Evolutionary conservation across 1,140 invertebrate genomes (phyloP).

Genomic region (Adelges cooleyi): DNA sequence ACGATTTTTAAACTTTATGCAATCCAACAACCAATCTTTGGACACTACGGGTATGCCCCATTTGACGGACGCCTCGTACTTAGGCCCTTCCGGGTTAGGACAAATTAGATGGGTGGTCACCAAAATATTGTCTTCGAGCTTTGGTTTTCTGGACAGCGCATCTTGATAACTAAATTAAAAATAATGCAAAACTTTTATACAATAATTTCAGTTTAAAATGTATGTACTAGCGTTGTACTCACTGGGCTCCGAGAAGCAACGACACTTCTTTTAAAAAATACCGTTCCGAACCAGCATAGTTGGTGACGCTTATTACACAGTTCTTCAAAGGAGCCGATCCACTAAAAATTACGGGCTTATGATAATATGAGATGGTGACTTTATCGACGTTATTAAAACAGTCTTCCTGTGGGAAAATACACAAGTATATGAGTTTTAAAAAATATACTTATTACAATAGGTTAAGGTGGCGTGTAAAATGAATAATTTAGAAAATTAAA

Average conservation of each 20-base stretch:
- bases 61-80: conserved; percentile 70
- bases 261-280: conserved; percentile 56
- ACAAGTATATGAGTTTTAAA: conserved; percentile 29
- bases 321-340: conserved; percentile 47
- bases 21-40: conserved; percentile 63
- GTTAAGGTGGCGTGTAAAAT: no score
- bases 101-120: conserved; percentile 68
- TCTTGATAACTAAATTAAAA: conserved; percentile 40
- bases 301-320: conserved; percentile 65
- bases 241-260: conserved; percentile 57
- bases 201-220: no score
- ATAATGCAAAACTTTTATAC: neutral
- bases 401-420: conserved; percentile 42
- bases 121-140: conserved; percentile 38
- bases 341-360: conserved; percentile 44
- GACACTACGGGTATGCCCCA: conserved; percentile 69
- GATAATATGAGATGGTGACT: conserved; percentile 49
- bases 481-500: no score
- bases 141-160: conserved; percentile 44
- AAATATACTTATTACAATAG: neutral
- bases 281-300: conserved; percentile 57
- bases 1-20: conserved; percentile 38
- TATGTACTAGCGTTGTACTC: conserved; percentile 31
- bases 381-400: conserved; percentile 41
- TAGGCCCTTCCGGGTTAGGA: conserved; percentile 55